These are phyloP conservation scores for Mythimna lalbum DNA, from an alignment of 2,888 invertebrate genomes.

Conservation along the genomic window DNA sequence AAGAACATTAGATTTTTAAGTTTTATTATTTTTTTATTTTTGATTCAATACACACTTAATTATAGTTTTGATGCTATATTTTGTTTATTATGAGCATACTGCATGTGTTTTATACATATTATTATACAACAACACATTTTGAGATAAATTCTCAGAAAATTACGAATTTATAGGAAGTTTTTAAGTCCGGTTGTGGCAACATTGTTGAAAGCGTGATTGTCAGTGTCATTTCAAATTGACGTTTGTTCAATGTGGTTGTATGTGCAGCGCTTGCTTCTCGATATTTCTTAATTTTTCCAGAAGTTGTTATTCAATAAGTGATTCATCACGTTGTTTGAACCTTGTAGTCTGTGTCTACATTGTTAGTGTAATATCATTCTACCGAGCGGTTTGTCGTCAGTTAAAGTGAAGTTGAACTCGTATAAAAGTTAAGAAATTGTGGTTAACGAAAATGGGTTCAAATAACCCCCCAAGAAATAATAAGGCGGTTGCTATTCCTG, in stretches of 20 bases:
- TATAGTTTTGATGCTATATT: too few relatives aligned
- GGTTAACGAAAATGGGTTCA: constrained; percentile 73
- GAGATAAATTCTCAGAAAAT: too few relatives aligned
- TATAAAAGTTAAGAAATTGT: constrained; percentile 5
- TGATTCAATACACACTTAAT: too few relatives aligned
- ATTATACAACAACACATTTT: too few relatives aligned
- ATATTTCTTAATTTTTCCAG: constrained; percentile 42
- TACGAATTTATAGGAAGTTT: too few relatives aligned
- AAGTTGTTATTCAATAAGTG: constrained; percentile 25
- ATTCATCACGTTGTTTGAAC: constrained; percentile 28
- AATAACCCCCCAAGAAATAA: constrained; percentile 72
- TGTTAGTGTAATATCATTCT: background rate
- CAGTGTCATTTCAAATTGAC: background rate
- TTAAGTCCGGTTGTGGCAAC: too few relatives aligned
- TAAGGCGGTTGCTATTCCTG: constrained; percentile 69
- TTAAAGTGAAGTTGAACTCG: constrained; percentile 16
- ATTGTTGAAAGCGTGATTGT: too few relatives aligned
- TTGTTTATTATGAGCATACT: too few relatives aligned
- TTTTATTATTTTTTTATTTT: too few relatives aligned
- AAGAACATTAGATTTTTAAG: too few relatives aligned
- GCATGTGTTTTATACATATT: too few relatives aligned
- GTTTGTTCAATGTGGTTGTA: constrained; percentile 17
- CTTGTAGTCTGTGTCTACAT: constrained; percentile 15
- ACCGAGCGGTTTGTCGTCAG: constrained; percentile 4
- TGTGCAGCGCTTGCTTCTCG: constrained; percentile 15